Conservation (phyloP, 2,113 vertebrate genomes). For the Odobenus rosmarus region DNA sequence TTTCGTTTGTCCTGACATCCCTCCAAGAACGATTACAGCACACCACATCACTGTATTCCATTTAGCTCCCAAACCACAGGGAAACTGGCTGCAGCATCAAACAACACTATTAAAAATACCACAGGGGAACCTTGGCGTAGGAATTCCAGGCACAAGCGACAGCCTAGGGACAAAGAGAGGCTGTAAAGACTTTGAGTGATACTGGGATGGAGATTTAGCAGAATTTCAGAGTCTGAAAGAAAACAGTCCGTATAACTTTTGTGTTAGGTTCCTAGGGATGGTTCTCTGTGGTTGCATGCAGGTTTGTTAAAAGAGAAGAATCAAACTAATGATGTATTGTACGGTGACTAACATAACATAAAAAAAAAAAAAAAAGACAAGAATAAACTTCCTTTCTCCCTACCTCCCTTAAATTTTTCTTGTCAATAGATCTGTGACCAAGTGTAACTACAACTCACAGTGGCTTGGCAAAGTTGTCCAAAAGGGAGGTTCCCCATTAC, state of each 20-base stretch:
- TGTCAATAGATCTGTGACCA: not conserved
- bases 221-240: constrained; percentile 31
- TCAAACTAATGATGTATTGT: no score
- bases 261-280: not conserved
- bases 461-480: not conserved
- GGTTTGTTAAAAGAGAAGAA: not conserved
- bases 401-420: not conserved
- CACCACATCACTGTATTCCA: constrained; percentile 40
- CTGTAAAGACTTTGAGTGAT: constrained; percentile 51
- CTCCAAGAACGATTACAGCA: constrained; percentile 25
- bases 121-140: constrained; percentile 55
- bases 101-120: constrained; percentile 73
- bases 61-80: constrained; percentile 61
- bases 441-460: not conserved
- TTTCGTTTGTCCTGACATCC: constrained; percentile 68
- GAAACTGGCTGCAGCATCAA: constrained; percentile 70
- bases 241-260: not conserved
- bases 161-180: constrained; percentile 29
- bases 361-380: constrained; percentile 58
- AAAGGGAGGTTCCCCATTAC: not conserved
- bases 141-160: constrained; percentile 49
- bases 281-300: not conserved
- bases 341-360: not conserved
- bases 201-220: not conserved
- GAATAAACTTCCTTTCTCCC: not conserved